Evolutionary conservation across 2,797 vertebrate species (phyloP).

Genomic region (Rhinatrema bivittatum): DNA sequence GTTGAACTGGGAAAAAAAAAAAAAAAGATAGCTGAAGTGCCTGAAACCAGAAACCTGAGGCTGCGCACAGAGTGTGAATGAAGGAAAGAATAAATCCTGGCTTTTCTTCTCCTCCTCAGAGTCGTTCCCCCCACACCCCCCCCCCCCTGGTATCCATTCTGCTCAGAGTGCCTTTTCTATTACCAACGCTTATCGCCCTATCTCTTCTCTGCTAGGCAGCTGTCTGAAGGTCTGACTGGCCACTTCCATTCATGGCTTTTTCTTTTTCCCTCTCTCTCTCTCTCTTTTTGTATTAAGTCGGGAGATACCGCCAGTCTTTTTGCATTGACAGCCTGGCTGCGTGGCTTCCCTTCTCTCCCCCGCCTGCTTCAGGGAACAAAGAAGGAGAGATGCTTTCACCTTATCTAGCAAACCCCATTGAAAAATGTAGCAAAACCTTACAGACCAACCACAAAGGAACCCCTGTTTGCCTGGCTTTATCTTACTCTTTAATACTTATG

Average conservation of each 20-base stretch:
- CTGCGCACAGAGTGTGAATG: conserved; percentile 37
- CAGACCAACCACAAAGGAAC: conserved; percentile 61
- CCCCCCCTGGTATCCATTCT: conserved; percentile 45
- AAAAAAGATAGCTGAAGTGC: conserved; percentile 37
- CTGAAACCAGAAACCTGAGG: conserved; percentile 51
- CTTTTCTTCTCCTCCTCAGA: conserved; percentile 55
- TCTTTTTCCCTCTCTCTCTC: no score
- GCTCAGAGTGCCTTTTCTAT: conserved; percentile 48
- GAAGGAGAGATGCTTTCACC: conserved; percentile 31
- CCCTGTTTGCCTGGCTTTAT: conserved; percentile 63
- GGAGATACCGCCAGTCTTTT: conserved; percentile 23
- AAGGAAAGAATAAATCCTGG: conserved; percentile 59
- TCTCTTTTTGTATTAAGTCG: no score
- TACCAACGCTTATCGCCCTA: conserved; percentile 42
- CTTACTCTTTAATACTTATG: conserved; percentile 37
- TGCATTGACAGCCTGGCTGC: conserved; percentile 13
- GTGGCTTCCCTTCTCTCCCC: conserved; percentile 20
- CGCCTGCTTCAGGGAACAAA: conserved; percentile 40
- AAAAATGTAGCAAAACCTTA: conserved; percentile 36
- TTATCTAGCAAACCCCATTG: conserved; percentile 38
- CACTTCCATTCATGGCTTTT: conserved; percentile 32
- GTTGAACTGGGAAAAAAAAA: no score
- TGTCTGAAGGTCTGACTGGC: conserved; percentile 46
- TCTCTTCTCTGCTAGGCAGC: conserved; percentile 54
- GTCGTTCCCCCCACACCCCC: conserved; percentile 39